Conservation (phyloP, 2,888 invertebrate genomes). For the Agapostemon virescens region DNA sequence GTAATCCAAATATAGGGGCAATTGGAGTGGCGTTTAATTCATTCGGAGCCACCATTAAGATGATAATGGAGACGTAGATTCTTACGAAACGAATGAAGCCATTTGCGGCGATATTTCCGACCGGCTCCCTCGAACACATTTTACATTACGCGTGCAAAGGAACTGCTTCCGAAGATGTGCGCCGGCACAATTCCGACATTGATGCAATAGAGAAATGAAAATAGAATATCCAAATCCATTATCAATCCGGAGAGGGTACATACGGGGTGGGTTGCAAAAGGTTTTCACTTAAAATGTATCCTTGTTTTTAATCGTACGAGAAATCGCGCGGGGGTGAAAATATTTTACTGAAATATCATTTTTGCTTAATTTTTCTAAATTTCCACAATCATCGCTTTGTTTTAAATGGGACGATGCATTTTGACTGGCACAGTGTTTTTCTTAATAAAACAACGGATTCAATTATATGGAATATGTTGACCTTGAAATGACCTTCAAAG, state of each 20-base stretch:
- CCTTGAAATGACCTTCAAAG: too few species aligned
- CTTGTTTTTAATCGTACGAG: too few species aligned
- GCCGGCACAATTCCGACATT: not conserved
- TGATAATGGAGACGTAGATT: constrained; percentile 29
- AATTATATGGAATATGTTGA: too few species aligned
- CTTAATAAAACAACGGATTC: too few species aligned
- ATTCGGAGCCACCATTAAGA: constrained; percentile 37
- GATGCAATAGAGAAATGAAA: not conserved
- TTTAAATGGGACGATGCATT: too few species aligned
- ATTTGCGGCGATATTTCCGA: not conserved
- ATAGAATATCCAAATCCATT: not conserved
- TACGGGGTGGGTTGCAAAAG: too few species aligned
- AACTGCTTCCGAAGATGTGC: not conserved
- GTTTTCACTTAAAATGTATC: too few species aligned
- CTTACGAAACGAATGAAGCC: constrained; percentile 34
- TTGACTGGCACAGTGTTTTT: too few species aligned
- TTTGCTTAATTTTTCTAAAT: too few species aligned
- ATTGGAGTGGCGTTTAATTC: constrained; percentile 49
- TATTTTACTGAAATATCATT: too few species aligned
- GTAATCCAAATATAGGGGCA: constrained; percentile 54
- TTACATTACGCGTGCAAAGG: not conserved
- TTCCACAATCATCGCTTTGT: too few species aligned
- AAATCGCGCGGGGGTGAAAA: too few species aligned
- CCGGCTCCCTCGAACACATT: not conserved
- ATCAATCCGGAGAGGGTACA: not conserved